These are phyloP conservation scores for Zoroaster sp. DNA, from an alignment of 53 echinoderm and acorn worm genomes.

Conservation along the genomic window DNA sequence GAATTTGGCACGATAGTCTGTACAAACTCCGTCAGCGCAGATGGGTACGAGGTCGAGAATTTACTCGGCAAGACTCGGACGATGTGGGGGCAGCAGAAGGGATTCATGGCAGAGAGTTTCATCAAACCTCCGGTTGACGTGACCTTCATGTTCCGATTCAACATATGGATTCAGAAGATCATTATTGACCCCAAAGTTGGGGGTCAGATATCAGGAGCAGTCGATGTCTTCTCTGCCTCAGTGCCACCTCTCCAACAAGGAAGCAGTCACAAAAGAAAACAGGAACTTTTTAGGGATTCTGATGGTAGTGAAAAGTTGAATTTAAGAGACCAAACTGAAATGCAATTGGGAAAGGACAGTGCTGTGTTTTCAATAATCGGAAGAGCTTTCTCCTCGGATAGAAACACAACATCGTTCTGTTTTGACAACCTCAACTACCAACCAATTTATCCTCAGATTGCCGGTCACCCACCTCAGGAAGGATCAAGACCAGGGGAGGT, in stretches of 20 bases:
- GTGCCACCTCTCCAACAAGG: not conserved
- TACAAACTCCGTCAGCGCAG: constrained; percentile 73
- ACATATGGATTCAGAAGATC: constrained; percentile 75
- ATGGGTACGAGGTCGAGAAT: constrained; percentile 84
- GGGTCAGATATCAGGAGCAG: constrained; percentile 70
- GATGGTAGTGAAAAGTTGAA: not conserved
- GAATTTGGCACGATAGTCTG: constrained; percentile 65
- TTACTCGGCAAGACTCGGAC: constrained; percentile 40
- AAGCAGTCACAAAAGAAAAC: not conserved
- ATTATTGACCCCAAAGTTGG: constrained; percentile 79
- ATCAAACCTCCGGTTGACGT: constrained; percentile 89
- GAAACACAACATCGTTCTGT: constrained; percentile 29
- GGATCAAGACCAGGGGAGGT: constrained; percentile 23
- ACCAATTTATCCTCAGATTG: constrained; percentile 15
- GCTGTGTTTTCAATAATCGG: constrained; percentile 62
- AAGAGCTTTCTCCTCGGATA: constrained; percentile 25
- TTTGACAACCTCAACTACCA: constrained; percentile 77
- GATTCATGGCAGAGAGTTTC: constrained; percentile 86
- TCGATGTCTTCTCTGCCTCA: constrained; percentile 82
- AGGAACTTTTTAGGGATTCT: not conserved
- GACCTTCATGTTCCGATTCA: constrained; percentile 79
- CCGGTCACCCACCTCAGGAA: not conserved
- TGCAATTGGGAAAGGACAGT: not conserved
- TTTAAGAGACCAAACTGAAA: constrained; percentile 14
- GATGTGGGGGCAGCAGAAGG: constrained; percentile 67